These are phyloP conservation scores for Pristionchus maxplancki DNA, from an alignment of 2,888 invertebrate species.

Conservation along the genomic window DNA sequence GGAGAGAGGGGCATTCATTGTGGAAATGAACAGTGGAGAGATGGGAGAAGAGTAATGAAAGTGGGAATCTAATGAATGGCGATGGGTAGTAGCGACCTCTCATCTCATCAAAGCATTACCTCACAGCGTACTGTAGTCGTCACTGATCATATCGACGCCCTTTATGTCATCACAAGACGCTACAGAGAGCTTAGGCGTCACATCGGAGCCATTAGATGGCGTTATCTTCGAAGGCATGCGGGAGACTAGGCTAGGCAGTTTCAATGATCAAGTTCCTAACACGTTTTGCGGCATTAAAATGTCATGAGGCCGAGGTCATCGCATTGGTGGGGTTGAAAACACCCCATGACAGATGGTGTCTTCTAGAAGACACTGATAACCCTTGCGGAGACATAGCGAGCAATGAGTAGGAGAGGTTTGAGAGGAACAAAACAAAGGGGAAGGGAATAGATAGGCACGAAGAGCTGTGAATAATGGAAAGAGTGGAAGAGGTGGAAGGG, in stretches of 20 bases:
- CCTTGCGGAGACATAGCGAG: background rate
- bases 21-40: slow-evolving; percentile 26
- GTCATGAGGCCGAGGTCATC: slow-evolving; percentile 34
- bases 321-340: slow-evolving; percentile 1
- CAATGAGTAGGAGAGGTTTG: background rate
- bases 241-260: slow-evolving; percentile 19
- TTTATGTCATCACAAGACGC: background rate
- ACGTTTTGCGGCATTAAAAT: slow-evolving; percentile 14
- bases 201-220: background rate
- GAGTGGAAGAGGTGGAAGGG: background rate
- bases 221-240: slow-evolving; percentile 23
- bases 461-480: background rate
- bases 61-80: background rate
- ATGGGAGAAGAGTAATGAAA: background rate
- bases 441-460: background rate
- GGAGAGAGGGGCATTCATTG: slow-evolving; percentile 10
- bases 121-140: background rate
- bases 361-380: slow-evolving; percentile 14
- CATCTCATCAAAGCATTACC: slow-evolving; percentile 19
- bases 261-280: slow-evolving; percentile 30
- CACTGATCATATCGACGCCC: background rate
- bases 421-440: background rate
- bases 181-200: background rate
- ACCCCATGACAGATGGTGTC: slow-evolving; percentile 39
- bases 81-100: background rate